Evolutionary conservation across 2,888 invertebrate genomes (phyloP).

Genomic region (Resseliella maxima): DNA sequence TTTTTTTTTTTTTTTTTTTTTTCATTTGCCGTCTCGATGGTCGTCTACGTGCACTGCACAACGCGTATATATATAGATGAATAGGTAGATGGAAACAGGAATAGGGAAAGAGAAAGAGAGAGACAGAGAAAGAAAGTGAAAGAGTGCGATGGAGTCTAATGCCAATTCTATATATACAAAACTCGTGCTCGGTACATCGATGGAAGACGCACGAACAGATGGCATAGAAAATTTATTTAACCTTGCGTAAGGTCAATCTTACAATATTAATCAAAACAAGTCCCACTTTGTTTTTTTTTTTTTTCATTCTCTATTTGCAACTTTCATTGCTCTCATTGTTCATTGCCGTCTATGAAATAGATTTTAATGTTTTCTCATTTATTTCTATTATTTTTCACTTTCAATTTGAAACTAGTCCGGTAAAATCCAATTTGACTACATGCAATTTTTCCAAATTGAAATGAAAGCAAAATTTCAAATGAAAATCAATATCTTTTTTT

Average conservation of each 20-base stretch:
- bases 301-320: not conserved
- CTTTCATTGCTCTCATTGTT: too few species aligned
- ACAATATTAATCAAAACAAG: not conserved
- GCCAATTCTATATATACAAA: not conserved
- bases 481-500: too few species aligned
- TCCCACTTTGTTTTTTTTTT: not conserved
- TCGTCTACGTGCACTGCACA: not conserved
- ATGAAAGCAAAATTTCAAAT: too few species aligned
- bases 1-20: not conserved
- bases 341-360: not conserved
- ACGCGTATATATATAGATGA: not conserved
- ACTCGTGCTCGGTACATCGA: not conserved
- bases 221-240: constrained; percentile 51
- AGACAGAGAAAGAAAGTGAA: too few species aligned
- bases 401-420: too few species aligned
- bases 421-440: too few species aligned
- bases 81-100: too few species aligned
- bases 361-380: too few species aligned
- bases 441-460: too few species aligned
- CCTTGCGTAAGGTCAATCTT: constrained; percentile 46
- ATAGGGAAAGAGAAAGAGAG: too few species aligned
- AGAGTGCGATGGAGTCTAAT: not conserved
- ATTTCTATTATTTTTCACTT: too few species aligned
- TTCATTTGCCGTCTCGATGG: not conserved
- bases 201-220: constrained; percentile 29